Percentiles rank a stretch among this genome's conserved stretches.
These are phyloP conservation scores for Phalloptychus januarius DNA, from an alignment of 2,797 vertebrate genomes.

Conservation along the genomic window DNA sequence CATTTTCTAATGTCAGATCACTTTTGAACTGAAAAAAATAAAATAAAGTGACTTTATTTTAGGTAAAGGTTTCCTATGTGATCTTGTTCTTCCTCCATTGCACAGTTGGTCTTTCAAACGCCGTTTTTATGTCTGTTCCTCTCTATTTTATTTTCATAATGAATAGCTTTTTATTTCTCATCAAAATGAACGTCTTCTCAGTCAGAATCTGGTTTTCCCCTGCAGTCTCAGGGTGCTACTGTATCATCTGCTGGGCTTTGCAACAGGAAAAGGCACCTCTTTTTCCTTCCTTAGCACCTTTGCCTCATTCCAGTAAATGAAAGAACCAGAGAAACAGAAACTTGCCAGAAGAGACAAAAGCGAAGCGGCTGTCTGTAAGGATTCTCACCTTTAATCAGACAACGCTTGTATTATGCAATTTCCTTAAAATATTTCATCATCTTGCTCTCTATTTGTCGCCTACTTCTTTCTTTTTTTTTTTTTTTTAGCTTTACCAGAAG, in stretches of 20 bases:
- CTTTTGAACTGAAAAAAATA: too few relatives aligned
- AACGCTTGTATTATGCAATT: not conserved
- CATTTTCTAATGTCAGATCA: not conserved
- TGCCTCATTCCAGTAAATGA: not conserved
- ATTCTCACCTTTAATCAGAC: not conserved
- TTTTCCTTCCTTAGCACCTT: not conserved
- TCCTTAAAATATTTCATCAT: not conserved
- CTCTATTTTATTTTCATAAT: not conserved
- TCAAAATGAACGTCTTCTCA: not conserved
- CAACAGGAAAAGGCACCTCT: not conserved
- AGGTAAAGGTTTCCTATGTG: not conserved
- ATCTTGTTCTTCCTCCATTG: not conserved
- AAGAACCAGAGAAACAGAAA: slow-evolving; percentile 3
- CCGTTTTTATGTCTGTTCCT: not conserved
- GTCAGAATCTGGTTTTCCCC: not conserved
- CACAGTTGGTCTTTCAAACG: not conserved
- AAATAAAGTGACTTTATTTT: not conserved
- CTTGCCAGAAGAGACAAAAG: not conserved
- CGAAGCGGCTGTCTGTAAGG: not conserved
- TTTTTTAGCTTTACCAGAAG: not conserved
- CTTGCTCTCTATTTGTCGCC: too few relatives aligned
- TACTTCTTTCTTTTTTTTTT: not conserved
- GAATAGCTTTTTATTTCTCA: not conserved
- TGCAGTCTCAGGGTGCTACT: not conserved
- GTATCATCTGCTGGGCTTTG: not conserved